Conservation (phyloP, 2,113 vertebrate species). For the Arizona elegans region DNA sequence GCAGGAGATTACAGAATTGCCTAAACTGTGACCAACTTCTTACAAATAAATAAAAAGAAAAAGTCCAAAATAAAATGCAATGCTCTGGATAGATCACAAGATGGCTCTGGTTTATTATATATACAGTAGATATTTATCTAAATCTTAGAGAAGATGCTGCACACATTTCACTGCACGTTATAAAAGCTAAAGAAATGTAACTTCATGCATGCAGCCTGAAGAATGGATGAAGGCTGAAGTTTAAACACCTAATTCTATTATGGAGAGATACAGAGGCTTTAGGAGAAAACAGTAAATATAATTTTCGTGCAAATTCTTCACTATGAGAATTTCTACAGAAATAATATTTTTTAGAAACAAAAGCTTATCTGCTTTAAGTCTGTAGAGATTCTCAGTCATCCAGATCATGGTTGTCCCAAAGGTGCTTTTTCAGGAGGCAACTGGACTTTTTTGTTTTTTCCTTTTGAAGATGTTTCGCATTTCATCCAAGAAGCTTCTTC, state of each 20-base stretch:
- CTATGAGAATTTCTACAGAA: not conserved
- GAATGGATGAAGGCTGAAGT: not conserved
- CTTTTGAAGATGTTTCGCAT: too few relatives aligned
- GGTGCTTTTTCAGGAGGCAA: too few relatives aligned
- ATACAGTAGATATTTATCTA: not conserved
- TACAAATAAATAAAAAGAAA: not conserved
- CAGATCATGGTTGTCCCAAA: too few relatives aligned
- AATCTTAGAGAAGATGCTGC: not conserved
- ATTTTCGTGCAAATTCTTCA: not conserved
- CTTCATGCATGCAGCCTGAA: not conserved
- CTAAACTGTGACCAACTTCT: not conserved
- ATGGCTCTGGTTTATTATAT: not conserved
- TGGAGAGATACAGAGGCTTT: not conserved
- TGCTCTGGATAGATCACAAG: not conserved
- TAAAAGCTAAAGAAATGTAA: not conserved
- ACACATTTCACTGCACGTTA: not conserved
- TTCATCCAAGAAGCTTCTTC: too few relatives aligned
- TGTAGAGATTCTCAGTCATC: too few relatives aligned
- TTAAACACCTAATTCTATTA: not conserved
- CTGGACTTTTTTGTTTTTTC: too few relatives aligned
- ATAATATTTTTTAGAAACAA: not conserved
- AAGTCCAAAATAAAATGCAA: not conserved
- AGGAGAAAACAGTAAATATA: not conserved
- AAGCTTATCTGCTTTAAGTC: not conserved
- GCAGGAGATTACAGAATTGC: not conserved